Base-by-base conservation (phyloP, 2,888 invertebrate genomes). In the Drymonia ruficornis region DNA sequence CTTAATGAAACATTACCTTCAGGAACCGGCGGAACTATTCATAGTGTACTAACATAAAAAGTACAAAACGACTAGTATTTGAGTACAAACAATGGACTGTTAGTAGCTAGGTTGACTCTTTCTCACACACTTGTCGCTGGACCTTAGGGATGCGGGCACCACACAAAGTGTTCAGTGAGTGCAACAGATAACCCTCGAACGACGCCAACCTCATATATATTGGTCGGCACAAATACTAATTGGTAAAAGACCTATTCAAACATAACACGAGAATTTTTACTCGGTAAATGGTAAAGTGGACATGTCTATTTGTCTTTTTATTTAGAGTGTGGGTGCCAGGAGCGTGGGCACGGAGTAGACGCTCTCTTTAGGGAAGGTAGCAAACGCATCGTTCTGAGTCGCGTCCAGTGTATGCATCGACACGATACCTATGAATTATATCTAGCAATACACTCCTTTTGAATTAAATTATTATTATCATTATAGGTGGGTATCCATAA, bases 201-300 rank as follows among this genome's bases (percentile, higher is more conserved):
- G 73, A 78, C 73, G 73, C 80, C 72, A 78, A 81, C 80, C 76
- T 85, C 82, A 75, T 88, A 82, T 69, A 31, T 45, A 72, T 67
- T 67, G 85, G 87, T 88, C 86, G 89, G 89, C 91, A 87, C 87
- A 89, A 91, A 91, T 87, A 89, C 89, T 91, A 91, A 91, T 91
- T 91, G 89, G 88, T 90, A 89, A 90, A 88, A 91, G 90, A 85
- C 91, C 91, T 90, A 87, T 85, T 84, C 90, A 91, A 91, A 91
- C 89, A 91, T 68, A 78, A 87, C 87, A 86, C 86, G 90, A 85
- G 86, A 87, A 89, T 88, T 91, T 91, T 91, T 87, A 89, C 87
- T 84, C 72, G 80, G 89, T 91, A 89, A 91, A 91, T 91, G 89
- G 89, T 89, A 87, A 89, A 91, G 87, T 90, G 89, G 88, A 90